These are phyloP conservation scores for Pagetopsis macropterus DNA, from an alignment of 2,797 vertebrate genomes.

Conservation along the genomic window DNA sequence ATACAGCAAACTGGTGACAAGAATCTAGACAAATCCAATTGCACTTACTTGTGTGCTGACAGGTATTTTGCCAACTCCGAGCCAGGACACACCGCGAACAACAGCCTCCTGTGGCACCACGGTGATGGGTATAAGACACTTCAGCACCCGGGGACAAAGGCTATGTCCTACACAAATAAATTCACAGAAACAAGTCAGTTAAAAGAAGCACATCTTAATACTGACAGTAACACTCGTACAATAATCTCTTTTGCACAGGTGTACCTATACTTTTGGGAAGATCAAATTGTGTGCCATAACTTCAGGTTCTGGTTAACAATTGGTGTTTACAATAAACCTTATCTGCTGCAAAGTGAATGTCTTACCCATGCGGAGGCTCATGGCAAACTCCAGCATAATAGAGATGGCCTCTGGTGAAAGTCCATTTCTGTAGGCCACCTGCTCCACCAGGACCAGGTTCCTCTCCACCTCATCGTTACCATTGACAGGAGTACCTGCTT, in stretches of 20 bases:
- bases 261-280: neutral
- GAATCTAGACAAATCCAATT: neutral
- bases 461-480: slow-evolving; percentile 81
- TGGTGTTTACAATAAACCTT: neutral
- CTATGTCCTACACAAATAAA: slow-evolving; percentile 60
- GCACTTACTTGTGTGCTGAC: slow-evolving; percentile 86
- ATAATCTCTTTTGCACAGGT: neutral
- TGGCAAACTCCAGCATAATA: slow-evolving; percentile 86
- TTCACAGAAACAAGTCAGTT: slow-evolving; percentile 4
- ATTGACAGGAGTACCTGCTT: slow-evolving; percentile 68
- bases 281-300: neutral
- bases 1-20: neutral
- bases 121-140: slow-evolving; percentile 89
- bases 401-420: slow-evolving; percentile 87
- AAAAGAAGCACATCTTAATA: neutral
- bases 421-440: slow-evolving; percentile 83
- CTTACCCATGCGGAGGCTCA: slow-evolving; percentile 92
- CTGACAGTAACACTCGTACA: neutral
- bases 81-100: slow-evolving; percentile 87
- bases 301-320: neutral
- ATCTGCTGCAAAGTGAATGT: neutral
- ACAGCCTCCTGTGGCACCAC: slow-evolving; percentile 87
- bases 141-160: slow-evolving; percentile 83
- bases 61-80: slow-evolving; percentile 87
- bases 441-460: slow-evolving; percentile 87